Percentiles rank a stretch among this genome's conserved stretches.
Conservation (phyloP, 2,113 vertebrate genomes). For the Tympanuchus pallidicinctus region DNA sequence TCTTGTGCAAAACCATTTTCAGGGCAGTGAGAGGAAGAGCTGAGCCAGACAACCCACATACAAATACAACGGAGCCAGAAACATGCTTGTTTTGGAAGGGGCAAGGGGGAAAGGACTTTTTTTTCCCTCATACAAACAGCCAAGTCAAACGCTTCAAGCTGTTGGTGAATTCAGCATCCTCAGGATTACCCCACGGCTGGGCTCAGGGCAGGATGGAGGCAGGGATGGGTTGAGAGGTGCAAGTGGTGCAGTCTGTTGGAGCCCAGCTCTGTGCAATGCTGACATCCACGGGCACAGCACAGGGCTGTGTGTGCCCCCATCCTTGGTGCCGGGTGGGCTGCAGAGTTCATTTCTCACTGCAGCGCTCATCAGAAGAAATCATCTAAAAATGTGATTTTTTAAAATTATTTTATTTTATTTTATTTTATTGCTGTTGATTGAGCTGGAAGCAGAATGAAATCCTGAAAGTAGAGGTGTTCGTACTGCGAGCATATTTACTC, state of each 20-base stretch:
- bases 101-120: not conserved
- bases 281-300: rapidly evolving
- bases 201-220: not conserved
- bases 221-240: rapidly evolving
- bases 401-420: too few relatives aligned
- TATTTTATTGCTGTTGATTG: not conserved
- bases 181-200: not conserved
- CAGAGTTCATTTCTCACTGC: rapidly evolving
- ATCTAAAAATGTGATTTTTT: not conserved
- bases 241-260: rapidly evolving
- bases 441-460: not conserved
- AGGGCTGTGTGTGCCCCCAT: rapidly evolving
- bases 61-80: not conserved
- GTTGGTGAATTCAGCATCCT: not conserved
- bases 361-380: not conserved
- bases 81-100: not conserved
- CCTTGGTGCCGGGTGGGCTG: rapidly evolving
- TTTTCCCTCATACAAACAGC: not conserved
- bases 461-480: not conserved
- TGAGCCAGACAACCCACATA: not conserved
- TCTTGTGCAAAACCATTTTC: not conserved
- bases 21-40: not conserved
- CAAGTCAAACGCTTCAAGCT: not conserved
- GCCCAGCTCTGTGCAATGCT: not conserved
- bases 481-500: not conserved